Conservation (phyloP, 1,140 invertebrate genomes). For the Hypothenemus hampei region DNA sequence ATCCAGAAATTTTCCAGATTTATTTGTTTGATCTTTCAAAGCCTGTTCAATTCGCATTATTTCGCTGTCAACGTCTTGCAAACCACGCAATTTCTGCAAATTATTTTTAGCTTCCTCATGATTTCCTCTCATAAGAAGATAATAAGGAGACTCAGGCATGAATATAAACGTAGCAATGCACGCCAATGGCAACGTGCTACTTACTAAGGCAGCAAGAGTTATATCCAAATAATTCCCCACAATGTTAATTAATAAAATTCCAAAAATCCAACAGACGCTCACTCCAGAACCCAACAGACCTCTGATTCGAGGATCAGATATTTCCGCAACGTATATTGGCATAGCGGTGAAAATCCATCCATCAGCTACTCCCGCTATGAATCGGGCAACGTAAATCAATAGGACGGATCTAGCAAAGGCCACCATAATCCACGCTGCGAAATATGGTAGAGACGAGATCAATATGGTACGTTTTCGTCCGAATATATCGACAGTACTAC, state of each 20-base stretch:
- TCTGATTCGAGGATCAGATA: conserved; percentile 61
- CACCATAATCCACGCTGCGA: conserved; percentile 63
- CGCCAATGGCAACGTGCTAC: conserved; percentile 53
- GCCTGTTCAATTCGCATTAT: conserved; percentile 57
- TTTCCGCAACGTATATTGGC: conserved; percentile 65
- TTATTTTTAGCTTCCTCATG: conserved; percentile 58
- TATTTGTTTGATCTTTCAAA: conserved; percentile 43
- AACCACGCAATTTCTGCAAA: conserved; percentile 58
- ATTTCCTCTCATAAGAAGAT: conserved; percentile 54
- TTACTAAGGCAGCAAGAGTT: conserved; percentile 53
- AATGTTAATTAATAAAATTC: conserved; percentile 63
- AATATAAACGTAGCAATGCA: conserved; percentile 60
- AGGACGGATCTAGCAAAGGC: conserved; percentile 49
- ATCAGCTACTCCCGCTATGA: conserved; percentile 61
- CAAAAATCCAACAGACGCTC: conserved; percentile 47
- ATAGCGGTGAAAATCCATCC: conserved; percentile 60
- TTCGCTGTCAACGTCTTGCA: conserved; percentile 55
- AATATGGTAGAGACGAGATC: conserved; percentile 54
- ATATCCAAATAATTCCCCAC: conserved; percentile 60
- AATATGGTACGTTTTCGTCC: conserved; percentile 67
- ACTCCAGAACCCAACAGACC: conserved; percentile 47
- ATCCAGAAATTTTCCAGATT: conserved; percentile 54
- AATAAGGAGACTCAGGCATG: conserved; percentile 78
- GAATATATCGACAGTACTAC: conserved; percentile 48
- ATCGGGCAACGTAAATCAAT: conserved; percentile 50